These are phyloP conservation scores for Pteria penguin DNA, from an alignment of 2,888 invertebrate species.

Conservation along the genomic window DNA sequence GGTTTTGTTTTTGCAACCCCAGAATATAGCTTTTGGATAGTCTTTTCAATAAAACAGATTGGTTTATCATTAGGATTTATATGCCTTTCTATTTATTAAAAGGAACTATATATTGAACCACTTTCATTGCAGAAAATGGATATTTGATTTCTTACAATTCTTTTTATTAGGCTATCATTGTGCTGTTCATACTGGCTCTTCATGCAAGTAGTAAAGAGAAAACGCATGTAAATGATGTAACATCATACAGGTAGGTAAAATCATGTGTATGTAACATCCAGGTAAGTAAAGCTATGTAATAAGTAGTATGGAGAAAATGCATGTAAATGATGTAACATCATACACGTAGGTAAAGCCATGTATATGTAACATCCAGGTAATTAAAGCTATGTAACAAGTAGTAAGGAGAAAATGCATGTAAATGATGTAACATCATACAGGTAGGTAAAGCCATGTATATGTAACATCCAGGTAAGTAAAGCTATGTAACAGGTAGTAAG, in stretches of 20 bases:
- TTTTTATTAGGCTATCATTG: conserved; percentile 83
- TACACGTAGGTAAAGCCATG: conserved; percentile 85
- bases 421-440: conserved; percentile 91
- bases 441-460: too few species aligned
- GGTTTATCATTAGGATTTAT: too few species aligned
- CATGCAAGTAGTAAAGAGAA: conserved; percentile 89
- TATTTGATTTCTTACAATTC: background rate
- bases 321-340: conserved; percentile 88
- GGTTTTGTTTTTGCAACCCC: background rate
- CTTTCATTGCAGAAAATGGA: too few species aligned
- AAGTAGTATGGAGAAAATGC: conserved; percentile 85
- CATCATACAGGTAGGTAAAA: conserved; percentile 87
- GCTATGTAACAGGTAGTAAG: conserved; percentile 91
- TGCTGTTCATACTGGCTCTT: conserved; percentile 91
- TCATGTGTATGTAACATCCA: too few species aligned
- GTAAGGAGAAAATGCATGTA: conserved; percentile 81
- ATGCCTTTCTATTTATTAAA: too few species aligned
- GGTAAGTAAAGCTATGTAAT: too few species aligned
- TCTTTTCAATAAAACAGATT: too few species aligned
- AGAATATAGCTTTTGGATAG: too few species aligned
- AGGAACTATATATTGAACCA: too few species aligned
- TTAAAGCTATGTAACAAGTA: too few species aligned
- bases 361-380: too few species aligned
- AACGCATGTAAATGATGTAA: conserved; percentile 85
- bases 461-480: too few species aligned